Base-by-base conservation (phyloP, 2,113 vertebrate genomes). In the Theristicus caerulescens region DNA sequence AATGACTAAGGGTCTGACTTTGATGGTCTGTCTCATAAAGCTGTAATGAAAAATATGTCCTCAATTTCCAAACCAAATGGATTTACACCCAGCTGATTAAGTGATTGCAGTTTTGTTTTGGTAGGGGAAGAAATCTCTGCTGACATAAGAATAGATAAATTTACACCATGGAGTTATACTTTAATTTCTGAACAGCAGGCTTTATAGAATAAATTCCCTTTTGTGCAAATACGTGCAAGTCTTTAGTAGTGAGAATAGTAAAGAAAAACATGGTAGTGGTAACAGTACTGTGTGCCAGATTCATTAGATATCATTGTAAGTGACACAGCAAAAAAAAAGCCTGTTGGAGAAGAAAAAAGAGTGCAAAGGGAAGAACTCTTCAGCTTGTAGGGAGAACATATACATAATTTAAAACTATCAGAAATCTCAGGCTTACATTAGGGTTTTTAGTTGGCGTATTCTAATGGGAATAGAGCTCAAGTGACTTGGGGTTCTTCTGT, bases 401-500 rank as follows among this genome's bases (percentile, higher is more conserved):
- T 38, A n/a, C 34, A 59, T 31, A 85, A 15, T 86, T 88, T 95
- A 87, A 93, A 89, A 38, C 8, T 12, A 67, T 59, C 62, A 54
- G 47, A 89, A 95, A 95, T 81, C 20, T 95, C 21, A 76, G 34
- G 18, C 44, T 69, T 93, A 22, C 6, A 18, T 32, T 44, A 78
- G 17, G 10, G 14, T 92, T 77, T 91, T 86, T 82, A 51, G 11
- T 71, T 95, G 40, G 13, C 4, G 4, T 94, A 3, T 86, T 94
- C 72, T 87, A 55, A 79, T 84, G 65, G 42, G 31, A 94, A 38
- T 55, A 27, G 61, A 89, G 62, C 76, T 86, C 27, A 59, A 95
- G 36, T 94, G 79, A 86, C 32, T 88, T 38, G 59, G n/a, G 27
- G 80, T 93, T 94, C 72, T 94, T 87, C 64, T 89, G 46, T 88